A percentile compares a stretch with the other conserved stretches of the same genome.
Evolutionary conservation across 2,888 invertebrate genomes (phyloP).

Genomic region (Eupithecia abbreviata): DNA sequence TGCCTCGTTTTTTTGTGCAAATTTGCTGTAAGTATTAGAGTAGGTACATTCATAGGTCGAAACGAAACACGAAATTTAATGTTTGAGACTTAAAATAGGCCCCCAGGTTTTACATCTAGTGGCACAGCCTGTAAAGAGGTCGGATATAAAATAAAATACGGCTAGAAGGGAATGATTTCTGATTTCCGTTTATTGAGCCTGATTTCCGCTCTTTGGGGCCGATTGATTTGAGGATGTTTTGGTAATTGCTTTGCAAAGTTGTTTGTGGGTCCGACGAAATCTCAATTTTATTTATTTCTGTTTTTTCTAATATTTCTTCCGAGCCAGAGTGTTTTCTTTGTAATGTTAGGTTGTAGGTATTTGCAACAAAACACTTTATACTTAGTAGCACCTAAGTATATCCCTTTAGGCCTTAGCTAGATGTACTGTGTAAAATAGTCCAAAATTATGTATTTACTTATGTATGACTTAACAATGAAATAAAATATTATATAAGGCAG

Average conservation of each 20-base stretch:
- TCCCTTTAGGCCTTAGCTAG: not conserved
- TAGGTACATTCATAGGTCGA: too few species aligned
- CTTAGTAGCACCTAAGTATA: not conserved
- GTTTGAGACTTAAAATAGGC: too few species aligned
- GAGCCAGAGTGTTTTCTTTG: not conserved
- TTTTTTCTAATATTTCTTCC: not conserved
- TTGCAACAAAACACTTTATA: not conserved
- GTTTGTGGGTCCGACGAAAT: conserved; percentile 29
- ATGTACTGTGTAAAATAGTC: not conserved
- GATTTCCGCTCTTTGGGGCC: conserved; percentile 32
- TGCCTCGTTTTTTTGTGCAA: too few species aligned
- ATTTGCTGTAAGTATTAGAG: too few species aligned
- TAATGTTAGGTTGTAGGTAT: not conserved
- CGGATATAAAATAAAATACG: conserved; percentile 44
- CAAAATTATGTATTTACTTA: not conserved
- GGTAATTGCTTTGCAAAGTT: conserved; percentile 34
- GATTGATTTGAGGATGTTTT: conserved; percentile 44
- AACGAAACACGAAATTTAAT: too few species aligned
- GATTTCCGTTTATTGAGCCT: conserved; percentile 45
- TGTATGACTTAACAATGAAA: too few species aligned
- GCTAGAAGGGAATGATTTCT: conserved; percentile 43
- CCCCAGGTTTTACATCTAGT: not conserved
- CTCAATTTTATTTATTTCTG: conserved; percentile 10
- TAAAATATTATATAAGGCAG: not conserved
- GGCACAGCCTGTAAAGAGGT: conserved; percentile 32